Evolutionary conservation across 2,113 vertebrate species (phyloP).

Genomic region (Xiphophorus couchianus): DNA sequence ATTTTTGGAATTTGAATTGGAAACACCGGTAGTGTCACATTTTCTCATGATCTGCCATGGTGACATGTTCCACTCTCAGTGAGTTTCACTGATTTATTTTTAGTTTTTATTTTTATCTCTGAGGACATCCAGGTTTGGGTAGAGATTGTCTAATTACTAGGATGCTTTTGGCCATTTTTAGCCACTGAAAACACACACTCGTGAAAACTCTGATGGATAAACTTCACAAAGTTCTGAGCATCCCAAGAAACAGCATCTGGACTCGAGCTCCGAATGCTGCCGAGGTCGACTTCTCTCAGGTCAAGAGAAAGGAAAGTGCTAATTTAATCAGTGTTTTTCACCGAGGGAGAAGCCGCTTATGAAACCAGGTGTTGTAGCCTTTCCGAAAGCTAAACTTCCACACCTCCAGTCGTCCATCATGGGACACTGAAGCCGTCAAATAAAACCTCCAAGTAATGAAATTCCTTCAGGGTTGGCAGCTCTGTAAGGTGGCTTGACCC

Average conservation of each 20-base stretch:
- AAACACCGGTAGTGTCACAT: too few relatives aligned
- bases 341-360: neutral
- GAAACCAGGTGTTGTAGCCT: neutral
- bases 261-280: neutral
- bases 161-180: neutral
- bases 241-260: neutral
- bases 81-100: too few relatives aligned
- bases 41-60: too few relatives aligned
- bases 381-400: neutral
- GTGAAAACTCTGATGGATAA: neutral
- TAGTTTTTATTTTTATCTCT: too few relatives aligned
- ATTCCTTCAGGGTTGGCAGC: constrained; percentile 26
- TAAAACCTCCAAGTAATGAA: constrained; percentile 27
- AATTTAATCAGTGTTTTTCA: constrained; percentile 3
- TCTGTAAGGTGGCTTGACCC: neutral
- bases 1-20: too few relatives aligned
- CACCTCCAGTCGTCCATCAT: neutral
- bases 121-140: neutral
- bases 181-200: neutral
- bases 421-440: neutral
- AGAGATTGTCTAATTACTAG: neutral
- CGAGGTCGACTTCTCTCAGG: constrained; percentile 1
- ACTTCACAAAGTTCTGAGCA: neutral
- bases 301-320: neutral
- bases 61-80: too few relatives aligned